Evolutionary conservation across 1,140 invertebrate species (phyloP).

Genomic region (Drosophila carrolli): DNA sequence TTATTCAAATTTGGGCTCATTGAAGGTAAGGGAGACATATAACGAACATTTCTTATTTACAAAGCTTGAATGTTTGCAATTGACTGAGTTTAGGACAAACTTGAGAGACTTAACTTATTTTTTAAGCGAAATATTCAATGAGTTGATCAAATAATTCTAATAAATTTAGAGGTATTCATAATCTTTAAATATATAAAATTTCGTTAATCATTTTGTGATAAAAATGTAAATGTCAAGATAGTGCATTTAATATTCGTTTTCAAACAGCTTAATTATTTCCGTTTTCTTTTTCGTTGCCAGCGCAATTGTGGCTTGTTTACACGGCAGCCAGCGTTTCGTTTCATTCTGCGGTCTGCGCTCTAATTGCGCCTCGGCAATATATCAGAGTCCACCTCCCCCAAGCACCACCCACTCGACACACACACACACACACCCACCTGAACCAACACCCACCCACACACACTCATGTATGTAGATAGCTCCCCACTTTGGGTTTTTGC

Average conservation of each 20-base stretch:
- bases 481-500: constrained; percentile 17
- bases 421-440: not conserved
- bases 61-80: too few relatives aligned
- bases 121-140: too few relatives aligned
- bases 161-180: too few relatives aligned
- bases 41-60: too few relatives aligned
- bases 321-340: constrained; percentile 51
- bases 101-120: too few relatives aligned
- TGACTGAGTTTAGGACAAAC: too few relatives aligned
- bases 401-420: not conserved
- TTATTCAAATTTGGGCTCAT: too few relatives aligned
- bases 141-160: too few relatives aligned
- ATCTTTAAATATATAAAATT: too few relatives aligned
- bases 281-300: constrained; percentile 21
- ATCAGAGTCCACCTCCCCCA: constrained; percentile 33
- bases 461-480: constrained; percentile 19
- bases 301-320: constrained; percentile 59
- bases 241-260: constrained; percentile 8
- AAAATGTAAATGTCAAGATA: not conserved
- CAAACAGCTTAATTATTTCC: constrained; percentile 13
- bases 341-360: constrained; percentile 71
- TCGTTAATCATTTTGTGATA: too few relatives aligned
- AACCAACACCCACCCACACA: not conserved
- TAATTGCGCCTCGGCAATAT: constrained; percentile 76
- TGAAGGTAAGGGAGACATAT: too few relatives aligned